These are phyloP conservation scores for Pocillopora meandrina DNA, from an alignment of 92 coral and sea anemone species.

Conservation along the genomic window DNA sequence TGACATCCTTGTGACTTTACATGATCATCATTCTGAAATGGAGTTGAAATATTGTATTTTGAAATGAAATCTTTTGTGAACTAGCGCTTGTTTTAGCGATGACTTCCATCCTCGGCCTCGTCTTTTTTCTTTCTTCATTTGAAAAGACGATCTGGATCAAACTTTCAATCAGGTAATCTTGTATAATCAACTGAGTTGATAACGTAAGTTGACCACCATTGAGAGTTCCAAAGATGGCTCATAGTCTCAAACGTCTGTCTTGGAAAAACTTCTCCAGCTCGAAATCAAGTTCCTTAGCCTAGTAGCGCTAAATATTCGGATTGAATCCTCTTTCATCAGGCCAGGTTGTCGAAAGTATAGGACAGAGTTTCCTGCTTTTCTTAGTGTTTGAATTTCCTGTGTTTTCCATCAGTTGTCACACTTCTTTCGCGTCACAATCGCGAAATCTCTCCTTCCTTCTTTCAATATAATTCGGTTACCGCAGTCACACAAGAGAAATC, in stretches of 20 bases:
- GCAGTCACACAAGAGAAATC: too few relatives aligned
- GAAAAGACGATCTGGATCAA: too few relatives aligned
- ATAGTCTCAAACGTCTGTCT: constrained; percentile 4
- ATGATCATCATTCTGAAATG: too few relatives aligned
- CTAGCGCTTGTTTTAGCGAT: too few relatives aligned
- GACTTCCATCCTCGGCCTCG: too few relatives aligned
- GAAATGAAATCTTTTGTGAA: too few relatives aligned
- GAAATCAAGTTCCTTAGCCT: constrained; percentile 30
- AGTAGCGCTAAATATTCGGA: background rate
- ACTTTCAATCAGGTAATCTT: too few relatives aligned
- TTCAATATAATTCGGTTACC: background rate
- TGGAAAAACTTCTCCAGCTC: constrained; percentile 29
- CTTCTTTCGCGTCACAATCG: background rate
- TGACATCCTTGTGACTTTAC: too few relatives aligned
- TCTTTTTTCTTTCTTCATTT: too few relatives aligned
- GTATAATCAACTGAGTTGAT: too few relatives aligned
- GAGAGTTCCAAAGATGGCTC: background rate
- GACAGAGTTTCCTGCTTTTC: constrained; percentile 47
- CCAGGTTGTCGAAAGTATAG: constrained; percentile 30
- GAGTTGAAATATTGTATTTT: too few relatives aligned
- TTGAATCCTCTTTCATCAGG: constrained; percentile 12
- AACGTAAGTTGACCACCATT: too few relatives aligned
- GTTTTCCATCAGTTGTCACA: constrained; percentile 33
- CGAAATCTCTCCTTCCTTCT: constrained; percentile 51
- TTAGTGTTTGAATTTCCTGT: constrained; percentile 33